Base-by-base conservation (phyloP, 2,113 vertebrate species). In the Phyllopteryx taeniolatus region DNA sequence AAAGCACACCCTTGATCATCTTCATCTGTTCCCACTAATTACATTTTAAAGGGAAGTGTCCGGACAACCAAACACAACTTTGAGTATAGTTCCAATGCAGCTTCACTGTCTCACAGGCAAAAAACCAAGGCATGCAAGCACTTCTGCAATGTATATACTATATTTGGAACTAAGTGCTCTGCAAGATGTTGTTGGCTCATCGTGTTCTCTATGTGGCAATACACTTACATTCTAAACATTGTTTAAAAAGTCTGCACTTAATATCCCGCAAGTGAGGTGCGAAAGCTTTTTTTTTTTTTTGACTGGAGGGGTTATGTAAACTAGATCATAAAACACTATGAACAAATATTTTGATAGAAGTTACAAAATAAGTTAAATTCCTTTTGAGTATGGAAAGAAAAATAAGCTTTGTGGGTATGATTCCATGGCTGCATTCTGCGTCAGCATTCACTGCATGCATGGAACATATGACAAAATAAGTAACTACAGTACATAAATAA, bases 401-500 rank as follows among this genome's bases (percentile, higher is more conserved):
- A 85, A 85, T 84, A 85, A 72, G 74, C 66, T 76, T 68, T 72
- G 70, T 83, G 82, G 67, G 75, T 73, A 54, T 85, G 84, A 87
- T 85, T 92, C 86, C 83, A 79, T 62, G 70, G 71, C 73, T 81
- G 87, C 74, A 81, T 86, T 81, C 79, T 69, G 85, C 78, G 72
- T 78, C 77, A 82, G 85, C 86, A 88, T 91, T 88, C 83, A 85
- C 71, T 87, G 81, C 84, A 86, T 86, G 86, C 74, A 79, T 80
- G 80, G 77, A 88, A 88, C 83, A 86, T 70, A 74, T 84, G 86
- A 90, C 47, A 88, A 91, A 91, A 91, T 89, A 88, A 91, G 89
- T 86, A 80, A 81, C 76, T 81, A 81, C 43, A 88, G 77, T 81
- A 81, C 43, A 88, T 87, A 89, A 88, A 88, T 90, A 86, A 89